Evolutionary conservation across 1,140 invertebrate genomes (phyloP), one percentile per base, ranked within the genome.

Genomic region (Drosophila arawakana): DNA sequence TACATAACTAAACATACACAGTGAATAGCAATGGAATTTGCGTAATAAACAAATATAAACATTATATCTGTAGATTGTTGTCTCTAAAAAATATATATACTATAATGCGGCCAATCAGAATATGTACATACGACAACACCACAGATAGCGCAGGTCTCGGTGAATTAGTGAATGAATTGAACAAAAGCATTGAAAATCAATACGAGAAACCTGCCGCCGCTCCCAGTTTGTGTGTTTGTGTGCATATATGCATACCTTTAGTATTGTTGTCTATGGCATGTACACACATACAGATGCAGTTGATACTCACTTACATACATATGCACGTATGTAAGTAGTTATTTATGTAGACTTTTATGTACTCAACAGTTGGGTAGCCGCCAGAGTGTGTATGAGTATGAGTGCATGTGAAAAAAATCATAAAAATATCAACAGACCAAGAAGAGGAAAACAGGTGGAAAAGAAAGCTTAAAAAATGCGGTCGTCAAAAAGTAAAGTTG

Each of bases 391-490:
- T 30, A 30, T 5, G 25, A 30, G 25, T 30, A 30, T 30, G 57
- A 66, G 44, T 73, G 63, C 50, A 37, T 61, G 47, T 35, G 66
- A 63, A 68, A 73, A 76, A 80, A 70, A 76, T 81, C 72, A 70
- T 73, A 82, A 80, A 83, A 86, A 88, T 89, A 88, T 89, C 71
- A 89, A 89, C 81, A 89, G 75, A 72, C 66, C 66, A 55, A 70
- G 4, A 41, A 43, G 59, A 76, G 68, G 46, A 89, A 88, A 84
- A 89, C 84, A 89, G 84, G 84, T 90, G 84, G 84, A 89, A 89
- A 89, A 89, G 84, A 89, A 90, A 89, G 84, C 84, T 84, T 88
- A 89, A 89, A 86, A 89, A 89, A 89, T 89, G 84, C 84, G 84
- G 84, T 73, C 70, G 80, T 89, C 75, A 90, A 89, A 88, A 89